phyloP scores from a whole-genome alignment of 2,888 invertebrate species.

The Saturnia pavonia region DNA sequence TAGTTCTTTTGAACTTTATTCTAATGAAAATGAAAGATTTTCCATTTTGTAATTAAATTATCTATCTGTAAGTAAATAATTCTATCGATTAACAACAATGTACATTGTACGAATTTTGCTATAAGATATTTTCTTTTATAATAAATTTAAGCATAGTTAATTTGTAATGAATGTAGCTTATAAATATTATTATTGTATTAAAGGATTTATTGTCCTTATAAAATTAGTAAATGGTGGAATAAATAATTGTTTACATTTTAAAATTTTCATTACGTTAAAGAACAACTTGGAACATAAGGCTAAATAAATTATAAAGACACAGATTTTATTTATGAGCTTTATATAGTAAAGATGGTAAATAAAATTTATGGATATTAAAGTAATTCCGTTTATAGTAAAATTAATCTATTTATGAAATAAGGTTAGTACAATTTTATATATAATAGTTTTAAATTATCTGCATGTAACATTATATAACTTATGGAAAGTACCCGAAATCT shows the following conservation, averaged over 20 bases:
- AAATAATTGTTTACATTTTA: background rate
- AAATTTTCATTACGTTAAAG: background rate
- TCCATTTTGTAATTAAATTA: background rate
- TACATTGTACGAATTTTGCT: no score
- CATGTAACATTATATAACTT: background rate
- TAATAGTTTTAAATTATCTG: background rate
- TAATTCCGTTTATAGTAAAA: background rate
- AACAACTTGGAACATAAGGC: background rate
- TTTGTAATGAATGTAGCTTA: background rate
- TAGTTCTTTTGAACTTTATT: background rate
- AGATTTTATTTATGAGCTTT: conserved; percentile 1
- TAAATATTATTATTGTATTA: background rate
- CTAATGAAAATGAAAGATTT: background rate
- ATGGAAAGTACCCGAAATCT: background rate
- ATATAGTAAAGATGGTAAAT: background rate
- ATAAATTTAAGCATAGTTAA: no score
- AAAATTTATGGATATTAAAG: background rate
- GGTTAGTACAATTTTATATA: background rate
- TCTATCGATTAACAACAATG: background rate
- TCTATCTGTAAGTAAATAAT: background rate
- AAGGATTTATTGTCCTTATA: background rate
- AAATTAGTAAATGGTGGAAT: background rate
- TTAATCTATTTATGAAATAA: background rate
- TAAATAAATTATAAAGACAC: background rate
- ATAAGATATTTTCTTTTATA: no score